Base-by-base conservation (phyloP, 2,113 vertebrate species). In the Pitta sordida region DNA sequence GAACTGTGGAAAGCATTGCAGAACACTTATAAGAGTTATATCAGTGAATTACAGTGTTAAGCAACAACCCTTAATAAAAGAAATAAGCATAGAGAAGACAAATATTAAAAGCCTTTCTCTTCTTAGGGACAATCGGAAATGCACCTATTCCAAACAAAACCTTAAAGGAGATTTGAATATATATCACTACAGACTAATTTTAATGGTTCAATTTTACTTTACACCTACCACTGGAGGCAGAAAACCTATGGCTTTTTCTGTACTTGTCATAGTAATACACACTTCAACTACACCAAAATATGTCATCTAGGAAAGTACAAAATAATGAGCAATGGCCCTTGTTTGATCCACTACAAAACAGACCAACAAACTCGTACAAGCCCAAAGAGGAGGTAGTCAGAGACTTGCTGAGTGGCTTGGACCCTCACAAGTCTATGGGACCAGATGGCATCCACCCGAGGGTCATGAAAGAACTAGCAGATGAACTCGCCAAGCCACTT, bases 281-380 rank as follows among this genome's bases (percentile, higher is more conserved):
- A 55, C 46, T 74, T 88, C n/a, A 70, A 43, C 77, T 68, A 11
- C 36, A 75, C 14, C n/a, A 43, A 86, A 88, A 44, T 56, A 64
- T 6, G 53, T 56, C 27, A 20, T 53, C 7, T 19, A 93, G n/a
- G 51, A 94, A 78, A 88, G 78, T 6, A 46, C 4, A 56, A 32
- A 88, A 90, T 83, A 71, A 79, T 43, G 73, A 90, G 86, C 91
- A 86, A 70, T 58, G 37, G 65, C 52, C 59, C 76, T 81, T 81
- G 93, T 52, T 73, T 49, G 34, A 91, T 77, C 79, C 65, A 80
- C 29, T 83, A 78, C 86, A 75, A 55, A 89, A 73, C 85, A 86
- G 69, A 73, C 53, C 22, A 52, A 77, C 69, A 89, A 95, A 96
- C 70, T 94, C 60, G 71, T 60, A 80, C 69, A 96, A 91, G 88